Percentiles rank a stretch among this genome's conserved stretches.
Evolutionary conservation across 1,140 invertebrate genomes (phyloP).

Genomic region (Drosophila sp.): DNA sequence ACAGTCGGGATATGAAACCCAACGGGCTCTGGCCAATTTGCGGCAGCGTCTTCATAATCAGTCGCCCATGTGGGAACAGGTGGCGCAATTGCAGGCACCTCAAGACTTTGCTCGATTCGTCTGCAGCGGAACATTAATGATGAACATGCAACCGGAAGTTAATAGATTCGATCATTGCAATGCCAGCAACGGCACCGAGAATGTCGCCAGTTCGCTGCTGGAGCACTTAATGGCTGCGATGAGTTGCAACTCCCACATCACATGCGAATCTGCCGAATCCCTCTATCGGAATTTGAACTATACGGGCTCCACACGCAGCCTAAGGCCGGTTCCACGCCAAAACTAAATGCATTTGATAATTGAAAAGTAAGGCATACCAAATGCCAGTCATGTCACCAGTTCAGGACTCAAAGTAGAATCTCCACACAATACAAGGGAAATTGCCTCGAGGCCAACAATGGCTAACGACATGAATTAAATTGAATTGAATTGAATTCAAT

Average conservation of each 20-base stretch:
- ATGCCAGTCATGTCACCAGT: background rate
- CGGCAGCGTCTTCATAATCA: background rate
- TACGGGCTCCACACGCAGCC: conserved; percentile 9
- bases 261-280: background rate
- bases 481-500: background rate
- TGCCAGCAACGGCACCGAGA: background rate
- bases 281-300: conserved; percentile 3
- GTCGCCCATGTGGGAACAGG: conserved; percentile 21
- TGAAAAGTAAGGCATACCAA: conserved; percentile 26
- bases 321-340: background rate
- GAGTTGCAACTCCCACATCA: background rate
- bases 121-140: background rate
- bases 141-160: background rate
- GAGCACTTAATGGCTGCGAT: conserved; percentile 5
- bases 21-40: conserved; percentile 1
- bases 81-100: conserved; percentile 1
- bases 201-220: background rate
- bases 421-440: conserved; percentile 1
- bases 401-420: background rate
- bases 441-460: conserved; percentile 22
- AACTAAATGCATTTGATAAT: conserved; percentile 39
- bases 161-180: no score
- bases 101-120: conserved; percentile 23
- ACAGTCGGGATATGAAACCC: conserved; percentile 9
- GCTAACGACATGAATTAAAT: conserved; percentile 6